phyloP scores from a whole-genome alignment of 2,888 invertebrate genomes.

The Octodonta nipae region DNA sequence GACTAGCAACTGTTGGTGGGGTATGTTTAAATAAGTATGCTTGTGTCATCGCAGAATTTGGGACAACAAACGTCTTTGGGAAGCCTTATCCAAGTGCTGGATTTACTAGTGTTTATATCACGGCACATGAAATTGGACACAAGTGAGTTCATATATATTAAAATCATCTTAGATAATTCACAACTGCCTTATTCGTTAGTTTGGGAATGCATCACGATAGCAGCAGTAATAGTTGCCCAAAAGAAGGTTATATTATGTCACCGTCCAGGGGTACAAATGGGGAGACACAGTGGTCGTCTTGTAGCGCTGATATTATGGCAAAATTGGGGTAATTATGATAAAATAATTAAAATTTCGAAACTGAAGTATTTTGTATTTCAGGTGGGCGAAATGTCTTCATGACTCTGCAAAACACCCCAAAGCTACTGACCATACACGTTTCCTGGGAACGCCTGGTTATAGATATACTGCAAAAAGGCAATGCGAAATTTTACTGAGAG shows the following conservation, averaged over 20 bases:
- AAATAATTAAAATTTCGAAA: slow-evolving; percentile 2
- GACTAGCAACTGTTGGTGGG: slow-evolving; percentile 66
- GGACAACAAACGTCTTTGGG: slow-evolving; percentile 56
- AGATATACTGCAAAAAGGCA: slow-evolving; percentile 61
- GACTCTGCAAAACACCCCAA: slow-evolving; percentile 42
- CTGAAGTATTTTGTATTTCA: slow-evolving; percentile 22
- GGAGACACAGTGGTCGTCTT: slow-evolving; percentile 64
- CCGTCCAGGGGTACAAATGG: slow-evolving; percentile 65
- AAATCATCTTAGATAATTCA: too few species aligned
- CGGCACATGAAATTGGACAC: slow-evolving; percentile 74
- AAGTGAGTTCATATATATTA: too few species aligned
- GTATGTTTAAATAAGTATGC: slow-evolving; percentile 59
- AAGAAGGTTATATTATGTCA: slow-evolving; percentile 71
- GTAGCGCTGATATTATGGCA: slow-evolving; percentile 54
- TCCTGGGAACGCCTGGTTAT: slow-evolving; percentile 51
- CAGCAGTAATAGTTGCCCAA: slow-evolving; percentile 54
- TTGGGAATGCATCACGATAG: slow-evolving; percentile 73
- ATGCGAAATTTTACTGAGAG: slow-evolving; percentile 57
- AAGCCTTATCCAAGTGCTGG: slow-evolving; percentile 72
- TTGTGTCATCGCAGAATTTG: slow-evolving; percentile 68
- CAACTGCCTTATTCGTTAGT: slow-evolving; percentile 41
- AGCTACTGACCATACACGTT: slow-evolving; percentile 48
- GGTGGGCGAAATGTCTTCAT: slow-evolving; percentile 52
- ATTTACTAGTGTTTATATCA: slow-evolving; percentile 69
- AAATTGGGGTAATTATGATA: slow-evolving; percentile 40